Evolutionary conservation across 1,140 invertebrate genomes (phyloP).

Genomic region (Philopotamus ludificatus): DNA sequence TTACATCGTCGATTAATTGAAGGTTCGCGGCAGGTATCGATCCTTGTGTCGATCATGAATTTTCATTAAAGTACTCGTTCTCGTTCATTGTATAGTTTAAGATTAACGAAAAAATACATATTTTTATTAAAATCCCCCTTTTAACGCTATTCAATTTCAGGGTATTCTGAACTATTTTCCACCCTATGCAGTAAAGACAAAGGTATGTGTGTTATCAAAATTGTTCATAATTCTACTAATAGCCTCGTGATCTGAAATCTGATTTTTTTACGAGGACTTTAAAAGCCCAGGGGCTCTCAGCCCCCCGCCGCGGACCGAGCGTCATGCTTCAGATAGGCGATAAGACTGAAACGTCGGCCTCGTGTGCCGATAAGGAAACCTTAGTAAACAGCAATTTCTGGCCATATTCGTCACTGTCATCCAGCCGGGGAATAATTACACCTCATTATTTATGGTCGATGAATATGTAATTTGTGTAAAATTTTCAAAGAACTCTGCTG

Average conservation of each 20-base stretch:
- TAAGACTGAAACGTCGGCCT: slow-evolving; percentile 15
- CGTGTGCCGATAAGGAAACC: slow-evolving; percentile 25
- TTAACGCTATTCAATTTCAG: neutral
- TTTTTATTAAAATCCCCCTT: neutral
- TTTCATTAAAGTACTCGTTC: neutral
- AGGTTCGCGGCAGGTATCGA: neutral
- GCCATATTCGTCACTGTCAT: slow-evolving; percentile 39
- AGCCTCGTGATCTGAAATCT: too few relatives aligned
- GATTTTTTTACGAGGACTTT: too few relatives aligned
- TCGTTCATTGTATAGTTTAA: neutral
- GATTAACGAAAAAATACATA: neutral
- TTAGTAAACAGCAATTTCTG: slow-evolving; percentile 35
- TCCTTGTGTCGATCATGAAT: neutral
- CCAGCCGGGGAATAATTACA: slow-evolving; percentile 30
- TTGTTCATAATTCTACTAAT: too few relatives aligned
- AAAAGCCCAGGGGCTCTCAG: too few relatives aligned
- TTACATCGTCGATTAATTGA: too few relatives aligned
- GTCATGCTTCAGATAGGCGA: slow-evolving; percentile 34
- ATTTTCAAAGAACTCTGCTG: slow-evolving; percentile 19
- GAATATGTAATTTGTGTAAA: slow-evolving; percentile 24
- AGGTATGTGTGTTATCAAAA: too few relatives aligned
- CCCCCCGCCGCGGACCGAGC: slow-evolving; percentile 18
- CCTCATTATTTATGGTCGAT: slow-evolving; percentile 28
- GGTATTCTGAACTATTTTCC: too few relatives aligned
- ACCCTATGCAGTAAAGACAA: too few relatives aligned